These are phyloP conservation scores for Drosophila acutilabella DNA, from an alignment of 2,888 invertebrate species.

Conservation along the genomic window DNA sequence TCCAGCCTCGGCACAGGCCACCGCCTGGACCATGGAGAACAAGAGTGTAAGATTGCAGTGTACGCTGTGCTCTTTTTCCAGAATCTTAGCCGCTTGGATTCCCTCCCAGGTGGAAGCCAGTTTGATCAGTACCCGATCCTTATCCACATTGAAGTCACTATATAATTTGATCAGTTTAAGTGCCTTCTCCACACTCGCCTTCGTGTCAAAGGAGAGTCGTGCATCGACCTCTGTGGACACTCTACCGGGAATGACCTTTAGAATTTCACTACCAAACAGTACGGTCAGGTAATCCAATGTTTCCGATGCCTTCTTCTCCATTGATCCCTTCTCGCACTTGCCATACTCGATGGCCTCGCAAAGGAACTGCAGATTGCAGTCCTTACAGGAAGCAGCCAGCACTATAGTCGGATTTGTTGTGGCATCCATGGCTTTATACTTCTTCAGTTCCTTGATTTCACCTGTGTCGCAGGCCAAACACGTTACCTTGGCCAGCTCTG, in stretches of 20 bases:
- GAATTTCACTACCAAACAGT: slow-evolving; percentile 97
- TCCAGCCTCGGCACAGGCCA: slow-evolving; percentile 98
- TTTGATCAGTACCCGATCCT: slow-evolving; percentile 97
- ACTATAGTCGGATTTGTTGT: slow-evolving; percentile 99
- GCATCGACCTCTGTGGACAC: slow-evolving; percentile 85
- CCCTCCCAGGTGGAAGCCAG: slow-evolving; percentile 99
- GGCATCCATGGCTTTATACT: slow-evolving; percentile 94
- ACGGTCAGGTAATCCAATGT: slow-evolving; percentile 98
- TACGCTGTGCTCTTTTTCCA: slow-evolving; percentile 95
- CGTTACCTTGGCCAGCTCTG: slow-evolving; percentile 6
- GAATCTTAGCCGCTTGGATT: slow-evolving; percentile 96
- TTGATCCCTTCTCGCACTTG: slow-evolving; percentile 86
- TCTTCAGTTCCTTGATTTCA: slow-evolving; percentile 18
- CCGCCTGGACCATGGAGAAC: slow-evolving; percentile 98
- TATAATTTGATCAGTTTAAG: slow-evolving; percentile 94
- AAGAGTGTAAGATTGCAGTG: slow-evolving; percentile 99
- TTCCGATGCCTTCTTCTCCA: slow-evolving; percentile 86
- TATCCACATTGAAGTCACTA: slow-evolving; percentile 93
- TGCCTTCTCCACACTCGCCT: slow-evolving; percentile 95
- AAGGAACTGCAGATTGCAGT: slow-evolving; percentile 94
- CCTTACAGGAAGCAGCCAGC: slow-evolving; percentile 95
- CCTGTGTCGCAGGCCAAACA: slow-evolving; percentile 18
- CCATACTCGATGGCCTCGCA: slow-evolving; percentile 96
- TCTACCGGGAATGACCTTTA: slow-evolving; percentile 98
- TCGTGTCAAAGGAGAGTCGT: slow-evolving; percentile 94